Conservation (phyloP, 2,888 invertebrate genomes). For the Drosophila nr. perissopoda region DNA sequence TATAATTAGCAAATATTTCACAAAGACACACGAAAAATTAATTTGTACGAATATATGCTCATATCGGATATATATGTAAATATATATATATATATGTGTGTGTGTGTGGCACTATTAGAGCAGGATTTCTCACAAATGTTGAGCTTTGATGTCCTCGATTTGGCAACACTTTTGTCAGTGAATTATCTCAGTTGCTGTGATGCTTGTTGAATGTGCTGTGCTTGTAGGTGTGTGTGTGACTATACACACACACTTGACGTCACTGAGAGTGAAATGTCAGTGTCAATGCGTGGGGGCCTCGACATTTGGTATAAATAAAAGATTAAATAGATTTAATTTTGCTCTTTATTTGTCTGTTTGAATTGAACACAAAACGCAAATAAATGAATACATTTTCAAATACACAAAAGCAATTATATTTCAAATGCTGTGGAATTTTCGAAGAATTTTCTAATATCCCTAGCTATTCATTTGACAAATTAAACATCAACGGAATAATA, state of each 20-base stretch:
- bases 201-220: slow-evolving; percentile 15
- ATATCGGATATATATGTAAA: background rate
- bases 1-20: slow-evolving; percentile 65
- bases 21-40: slow-evolving; percentile 17
- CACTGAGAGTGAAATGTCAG: slow-evolving; percentile 73
- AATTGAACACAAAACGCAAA: slow-evolving; percentile 1
- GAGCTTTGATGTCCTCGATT: slow-evolving; percentile 42
- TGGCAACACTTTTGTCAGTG: slow-evolving; percentile 40
- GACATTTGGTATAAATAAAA: slow-evolving; percentile 50
- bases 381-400: background rate
- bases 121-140: background rate
- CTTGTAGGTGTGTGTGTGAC: background rate
- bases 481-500: background rate
- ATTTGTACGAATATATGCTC: slow-evolving; percentile 1
- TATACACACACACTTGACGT: slow-evolving; percentile 47
- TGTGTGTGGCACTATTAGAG: background rate
- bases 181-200: slow-evolving; percentile 28
- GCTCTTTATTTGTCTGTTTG: slow-evolving; percentile 7
- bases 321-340: slow-evolving; percentile 33
- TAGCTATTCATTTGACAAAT: background rate
- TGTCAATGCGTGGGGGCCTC: slow-evolving; percentile 75
- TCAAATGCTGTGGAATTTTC: background rate
- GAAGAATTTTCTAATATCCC: background rate
- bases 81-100: slow-evolving; percentile 9
- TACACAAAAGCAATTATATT: background rate